Evolutionary conservation across 2,888 invertebrate species (phyloP).

Genomic region (Carterocephalus palaemon): DNA sequence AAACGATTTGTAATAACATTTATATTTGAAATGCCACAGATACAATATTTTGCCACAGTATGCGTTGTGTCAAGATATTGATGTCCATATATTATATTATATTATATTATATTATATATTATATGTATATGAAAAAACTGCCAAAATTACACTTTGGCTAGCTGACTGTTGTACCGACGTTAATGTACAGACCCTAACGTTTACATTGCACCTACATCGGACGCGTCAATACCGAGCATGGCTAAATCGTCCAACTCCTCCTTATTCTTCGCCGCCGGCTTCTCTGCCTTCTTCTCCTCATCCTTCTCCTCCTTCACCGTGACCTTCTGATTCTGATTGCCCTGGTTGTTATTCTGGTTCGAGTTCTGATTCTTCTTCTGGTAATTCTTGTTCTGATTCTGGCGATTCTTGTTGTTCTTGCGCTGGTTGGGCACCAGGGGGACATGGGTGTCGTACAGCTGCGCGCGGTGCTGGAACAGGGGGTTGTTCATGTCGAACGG

Average conservation of each 20-base stretch:
- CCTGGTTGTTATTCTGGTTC: constrained; percentile 25
- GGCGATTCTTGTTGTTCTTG: constrained; percentile 27
- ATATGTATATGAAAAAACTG: no score
- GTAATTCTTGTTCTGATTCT: constrained; percentile 28
- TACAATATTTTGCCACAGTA: no score
- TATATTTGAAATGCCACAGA: no score
- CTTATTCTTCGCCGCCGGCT: constrained; percentile 52
- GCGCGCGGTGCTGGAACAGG: constrained; percentile 51
- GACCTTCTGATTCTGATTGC: constrained; percentile 5
- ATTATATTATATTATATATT: no score
- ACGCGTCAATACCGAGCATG: constrained; percentile 91
- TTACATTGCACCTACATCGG: constrained; percentile 83
- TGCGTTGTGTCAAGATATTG: no score
- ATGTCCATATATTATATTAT: no score
- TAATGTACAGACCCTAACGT: no score
- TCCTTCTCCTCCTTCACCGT: constrained; percentile 8
- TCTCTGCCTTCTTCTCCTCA: constrained; percentile 3
- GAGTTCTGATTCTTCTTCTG: constrained; percentile 25
- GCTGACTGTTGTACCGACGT: no score
- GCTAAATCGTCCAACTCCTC: constrained; percentile 85
- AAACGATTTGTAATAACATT: no score
- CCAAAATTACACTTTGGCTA: no score
- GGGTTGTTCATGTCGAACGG: constrained; percentile 58
- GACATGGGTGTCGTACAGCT: constrained; percentile 64
- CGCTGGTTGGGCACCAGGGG: constrained; percentile 46